Percentiles rank a stretch among this genome's conserved stretches.
These are phyloP conservation scores for Stomatorhinus ivindoensis DNA, from an alignment of 2,113 vertebrate genomes.

Conservation along the genomic window DNA sequence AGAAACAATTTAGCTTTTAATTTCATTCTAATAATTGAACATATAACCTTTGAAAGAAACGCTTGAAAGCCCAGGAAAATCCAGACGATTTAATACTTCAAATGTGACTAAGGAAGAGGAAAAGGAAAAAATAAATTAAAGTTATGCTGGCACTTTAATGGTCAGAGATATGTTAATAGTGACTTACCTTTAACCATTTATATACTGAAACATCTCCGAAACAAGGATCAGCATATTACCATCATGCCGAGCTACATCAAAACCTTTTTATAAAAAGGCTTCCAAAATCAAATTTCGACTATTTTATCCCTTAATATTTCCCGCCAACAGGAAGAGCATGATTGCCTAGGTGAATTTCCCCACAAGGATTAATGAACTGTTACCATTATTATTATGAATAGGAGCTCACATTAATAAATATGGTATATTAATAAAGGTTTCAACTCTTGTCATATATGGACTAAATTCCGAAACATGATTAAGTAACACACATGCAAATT, in stretches of 20 bases:
- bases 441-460: not conserved
- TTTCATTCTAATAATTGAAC: constrained; percentile 2
- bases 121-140: not conserved
- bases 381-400: not conserved
- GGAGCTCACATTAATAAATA: not conserved
- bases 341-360: not conserved
- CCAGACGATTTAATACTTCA: not conserved
- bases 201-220: not conserved
- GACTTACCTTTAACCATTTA: not conserved
- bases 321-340: not conserved
- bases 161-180: not conserved
- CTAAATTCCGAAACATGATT: not conserved
- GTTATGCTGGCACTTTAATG: not conserved
- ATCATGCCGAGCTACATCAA: not conserved
- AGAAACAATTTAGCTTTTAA: not conserved
- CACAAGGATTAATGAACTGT: not conserved
- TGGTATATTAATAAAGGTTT: not conserved
- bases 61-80: not conserved
- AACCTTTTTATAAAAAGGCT: not conserved
- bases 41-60: not conserved
- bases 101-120: not conserved
- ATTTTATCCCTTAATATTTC: not conserved
- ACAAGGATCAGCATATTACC: not conserved
- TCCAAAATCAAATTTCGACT: not conserved
- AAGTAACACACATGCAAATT: not conserved